phyloP scores from a whole-genome alignment of 2,797 vertebrate genomes.

The Hemibagrus guttatus region DNA sequence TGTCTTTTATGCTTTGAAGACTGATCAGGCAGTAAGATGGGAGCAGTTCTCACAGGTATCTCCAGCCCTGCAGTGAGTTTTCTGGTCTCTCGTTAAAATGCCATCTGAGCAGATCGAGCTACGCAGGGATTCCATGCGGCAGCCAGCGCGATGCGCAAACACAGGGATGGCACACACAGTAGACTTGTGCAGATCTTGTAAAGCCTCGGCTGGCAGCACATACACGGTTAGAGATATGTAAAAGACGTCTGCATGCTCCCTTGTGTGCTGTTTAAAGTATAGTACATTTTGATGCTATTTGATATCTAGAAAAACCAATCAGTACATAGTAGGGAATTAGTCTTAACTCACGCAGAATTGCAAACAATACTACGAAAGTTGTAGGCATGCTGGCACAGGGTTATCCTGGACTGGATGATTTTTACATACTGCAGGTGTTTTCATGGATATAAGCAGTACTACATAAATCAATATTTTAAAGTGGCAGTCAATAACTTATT shows the following conservation, averaged over 20 bases:
- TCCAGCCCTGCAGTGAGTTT: slow-evolving; percentile 60
- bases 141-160: slow-evolving; percentile 60
- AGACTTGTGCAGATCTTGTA: slow-evolving; percentile 59
- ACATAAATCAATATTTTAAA: not conserved
- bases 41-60: slow-evolving; percentile 10
- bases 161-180: slow-evolving; percentile 48
- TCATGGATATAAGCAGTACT: not conserved
- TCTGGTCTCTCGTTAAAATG: slow-evolving; percentile 73
- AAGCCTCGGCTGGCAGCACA: slow-evolving; percentile 59
- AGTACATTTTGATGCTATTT: slow-evolving; percentile 14
- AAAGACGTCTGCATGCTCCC: slow-evolving; percentile 15
- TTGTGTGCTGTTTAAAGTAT: slow-evolving; percentile 16
- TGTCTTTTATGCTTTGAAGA: not conserved
- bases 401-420: not conserved
- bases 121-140: slow-evolving; percentile 55
- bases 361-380: not conserved
- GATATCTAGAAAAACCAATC: slow-evolving; percentile 28
- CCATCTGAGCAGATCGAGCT: slow-evolving; percentile 60
- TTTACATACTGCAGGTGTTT: not conserved
- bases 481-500: slow-evolving; percentile 23
- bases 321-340: not conserved
- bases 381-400: not conserved
- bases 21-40: not conserved
- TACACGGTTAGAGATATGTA: slow-evolving; percentile 12
- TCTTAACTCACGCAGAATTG: not conserved